Percentiles rank a stretch among this genome's conserved stretches.
phyloP scores from a whole-genome alignment of 2,113 vertebrate genomes.

The Cettia cetti region DNA sequence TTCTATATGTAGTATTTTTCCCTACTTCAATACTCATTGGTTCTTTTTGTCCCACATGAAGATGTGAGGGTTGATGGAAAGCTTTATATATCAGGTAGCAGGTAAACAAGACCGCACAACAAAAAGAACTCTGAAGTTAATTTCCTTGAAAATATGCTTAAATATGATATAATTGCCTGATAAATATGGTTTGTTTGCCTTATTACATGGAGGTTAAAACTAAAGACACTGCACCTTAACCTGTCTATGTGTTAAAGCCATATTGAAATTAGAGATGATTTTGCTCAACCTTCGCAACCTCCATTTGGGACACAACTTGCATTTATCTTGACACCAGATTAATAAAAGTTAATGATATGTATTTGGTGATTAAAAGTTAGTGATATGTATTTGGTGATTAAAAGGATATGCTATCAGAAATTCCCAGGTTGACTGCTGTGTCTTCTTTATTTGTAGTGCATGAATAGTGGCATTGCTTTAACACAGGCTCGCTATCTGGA shows the following conservation, averaged over 20 bases:
- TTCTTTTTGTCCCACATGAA: not conserved
- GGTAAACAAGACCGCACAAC: not conserved
- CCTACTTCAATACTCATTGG: not conserved
- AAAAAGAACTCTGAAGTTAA: not conserved
- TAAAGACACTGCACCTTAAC: not conserved
- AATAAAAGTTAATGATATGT: not conserved
- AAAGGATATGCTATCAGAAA: not conserved
- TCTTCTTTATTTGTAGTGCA: slow-evolving; percentile 76
- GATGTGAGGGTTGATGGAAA: not conserved
- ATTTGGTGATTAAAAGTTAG: not conserved
- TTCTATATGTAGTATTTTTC: not conserved
- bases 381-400: not conserved
- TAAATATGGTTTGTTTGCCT: not conserved
- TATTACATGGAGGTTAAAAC: not conserved
- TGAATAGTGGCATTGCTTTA: slow-evolving; percentile 83
- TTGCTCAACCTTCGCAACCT: not conserved
- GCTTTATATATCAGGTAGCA: not conserved
- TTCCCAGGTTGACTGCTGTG: not conserved
- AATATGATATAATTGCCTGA: not conserved
- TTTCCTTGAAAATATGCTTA: not conserved
- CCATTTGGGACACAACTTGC: not conserved
- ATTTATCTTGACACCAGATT: not conserved
- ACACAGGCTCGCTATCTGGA: slow-evolving; percentile 92
- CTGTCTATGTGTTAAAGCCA: not conserved
- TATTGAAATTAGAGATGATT: not conserved